Conservation (phyloP, 2,113 vertebrate genomes). For the Mormyrus lacerda region DNA sequence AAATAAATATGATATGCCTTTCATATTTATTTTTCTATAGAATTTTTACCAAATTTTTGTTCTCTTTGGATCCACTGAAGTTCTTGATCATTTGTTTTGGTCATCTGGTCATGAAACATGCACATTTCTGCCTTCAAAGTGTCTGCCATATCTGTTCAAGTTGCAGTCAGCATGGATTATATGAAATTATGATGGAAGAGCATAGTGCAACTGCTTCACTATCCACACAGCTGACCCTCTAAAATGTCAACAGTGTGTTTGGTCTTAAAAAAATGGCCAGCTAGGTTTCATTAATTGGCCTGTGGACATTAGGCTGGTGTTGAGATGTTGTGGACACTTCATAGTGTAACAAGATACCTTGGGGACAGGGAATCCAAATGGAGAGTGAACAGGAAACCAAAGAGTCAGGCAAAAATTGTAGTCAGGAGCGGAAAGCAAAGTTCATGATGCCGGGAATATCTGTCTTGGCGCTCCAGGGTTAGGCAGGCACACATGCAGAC, state of each 20-base stretch:
- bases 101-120: neutral
- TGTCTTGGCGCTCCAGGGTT: neutral
- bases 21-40: neutral
- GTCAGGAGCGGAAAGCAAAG: neutral
- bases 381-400: too few species aligned
- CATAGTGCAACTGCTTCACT: too few species aligned
- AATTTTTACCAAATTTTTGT: neutral
- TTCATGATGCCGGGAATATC: neutral
- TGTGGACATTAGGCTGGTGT: too few species aligned
- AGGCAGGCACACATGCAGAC: neutral
- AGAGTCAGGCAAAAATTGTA: too few species aligned
- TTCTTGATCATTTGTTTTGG: neutral
- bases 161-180: too few species aligned
- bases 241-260: neutral
- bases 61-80: neutral
- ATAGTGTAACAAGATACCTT: too few species aligned
- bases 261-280: neutral
- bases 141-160: too few species aligned
- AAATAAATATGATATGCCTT: neutral
- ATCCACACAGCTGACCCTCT: too few species aligned
- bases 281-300: neutral
- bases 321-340: too few species aligned
- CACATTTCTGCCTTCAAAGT: neutral
- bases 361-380: too few species aligned
- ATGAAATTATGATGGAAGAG: too few species aligned